Evolutionary conservation across 2,888 invertebrate genomes (phyloP), one percentile per base, ranked within the genome.

Genomic region (Unio delphinus): DNA sequence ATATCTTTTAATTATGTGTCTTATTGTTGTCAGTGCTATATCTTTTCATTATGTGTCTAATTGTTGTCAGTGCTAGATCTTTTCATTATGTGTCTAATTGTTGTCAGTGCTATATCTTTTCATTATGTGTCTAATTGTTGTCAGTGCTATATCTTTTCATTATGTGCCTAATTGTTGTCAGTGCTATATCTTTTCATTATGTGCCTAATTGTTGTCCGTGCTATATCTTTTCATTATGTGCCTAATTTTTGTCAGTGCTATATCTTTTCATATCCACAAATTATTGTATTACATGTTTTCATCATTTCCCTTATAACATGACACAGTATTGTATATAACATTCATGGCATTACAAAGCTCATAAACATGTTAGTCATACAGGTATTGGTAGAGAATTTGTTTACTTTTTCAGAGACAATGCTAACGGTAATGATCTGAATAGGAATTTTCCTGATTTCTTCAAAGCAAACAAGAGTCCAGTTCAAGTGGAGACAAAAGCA

Each of bases 401-500:
- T 61, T 64, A 60, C 57, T 28, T 23, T 75, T 77, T 57, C 76
- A 87, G 88, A 71, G 26, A 55, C 56, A 89, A 89, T 74, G 73
- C 74, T 8, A 81, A 83, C 59, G 95, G 95, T 8, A 95, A 94
- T 87, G 98, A 98, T 89, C 91, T 98, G 83, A 98, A 98, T 91
- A 93, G 98, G 69, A 98, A 98, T 91, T 98, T 98, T 91, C 98
- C 98, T 0, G 98, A 98, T 90, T 95, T 95, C 90, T 96, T 97
- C 91, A 96, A 95, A 88, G 93, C 95, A 83, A 96, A 96, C 90
- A 94, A 94, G 81, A 64, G 64, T 1, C 74, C 75, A 11, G 65
- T 82, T 0, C 97, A 98, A 89, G 76, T 76, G 6, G 98, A 98
- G 91, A 97, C 97, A 0, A 95, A 95, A 84, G 96, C 97, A 0